Base-by-base conservation (phyloP, 2,888 invertebrate genomes). In the Cerastis rubricosa region DNA sequence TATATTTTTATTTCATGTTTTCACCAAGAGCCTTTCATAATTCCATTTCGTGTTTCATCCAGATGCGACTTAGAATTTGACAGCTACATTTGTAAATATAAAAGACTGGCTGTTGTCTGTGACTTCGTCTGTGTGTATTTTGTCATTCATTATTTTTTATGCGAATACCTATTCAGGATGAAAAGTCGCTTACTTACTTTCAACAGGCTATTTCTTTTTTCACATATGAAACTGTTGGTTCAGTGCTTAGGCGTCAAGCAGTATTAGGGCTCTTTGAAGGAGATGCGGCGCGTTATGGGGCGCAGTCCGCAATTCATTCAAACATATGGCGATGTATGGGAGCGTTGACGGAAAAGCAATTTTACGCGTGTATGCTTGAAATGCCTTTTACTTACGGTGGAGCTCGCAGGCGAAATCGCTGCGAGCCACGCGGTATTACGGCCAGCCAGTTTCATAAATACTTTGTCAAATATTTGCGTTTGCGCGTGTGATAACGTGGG, bases 21-120 rank as follows among this genome's bases (percentile, higher is more conserved):
- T 63, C 43, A 68, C 73, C 65, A 61, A n/a, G 5, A 78, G 8
- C 2, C 35, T 4, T 59, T 29, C 51, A n/a, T 54, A 81, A 76
- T 82, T 47, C 49, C 14, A 40, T 47, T 77, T 64, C n/a, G 7
- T 51, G 29, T 76, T 76, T 40, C 35, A 29, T 40, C 43, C 45
- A 76, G 14, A 66, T 59, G 67, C 2, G 51, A 51, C 14, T 22
- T 25, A 4, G 22, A 49, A 43, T 76, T 63, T 54, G n/a, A 43
- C 43, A 49, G 17, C 19, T 17, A 61, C n/a, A 57, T 35, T 35
- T 35, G 35, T 49, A 29, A 14, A 57, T 57, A 14, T 57, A 57
- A 25, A 7, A 25, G 25, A 25, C 25, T 57, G 57, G 14, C 14
- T 25, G 6, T 25, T 57, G 25, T 25, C 57, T 7, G 25, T 1